Percentiles rank a stretch among this genome's conserved stretches.
phyloP scores from a whole-genome alignment of 1,140 invertebrate species.

The Cydia fagiglandana region DNA sequence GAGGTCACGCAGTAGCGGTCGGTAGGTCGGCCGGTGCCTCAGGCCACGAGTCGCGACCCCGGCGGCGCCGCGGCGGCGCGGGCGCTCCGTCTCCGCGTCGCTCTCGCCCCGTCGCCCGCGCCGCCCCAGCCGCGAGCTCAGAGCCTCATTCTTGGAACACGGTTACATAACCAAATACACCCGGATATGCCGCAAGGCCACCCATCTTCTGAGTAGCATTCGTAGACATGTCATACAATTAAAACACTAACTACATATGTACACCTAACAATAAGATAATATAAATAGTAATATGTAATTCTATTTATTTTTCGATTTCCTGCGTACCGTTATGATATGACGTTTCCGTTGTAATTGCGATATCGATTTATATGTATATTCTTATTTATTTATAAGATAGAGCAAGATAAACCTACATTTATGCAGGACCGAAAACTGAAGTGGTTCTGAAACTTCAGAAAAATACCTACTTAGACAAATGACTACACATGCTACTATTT shows the following conservation, averaged over 20 bases:
- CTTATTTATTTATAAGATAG: no score
- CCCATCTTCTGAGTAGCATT: constrained; percentile 49
- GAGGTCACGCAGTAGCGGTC: constrained; percentile 32
- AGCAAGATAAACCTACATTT: no score
- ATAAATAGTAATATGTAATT: background rate
- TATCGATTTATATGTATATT: no score
- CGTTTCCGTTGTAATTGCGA: no score
- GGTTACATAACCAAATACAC: constrained; percentile 66
- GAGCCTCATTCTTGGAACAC: constrained; percentile 45
- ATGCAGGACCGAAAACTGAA: no score
- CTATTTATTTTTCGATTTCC: background rate
- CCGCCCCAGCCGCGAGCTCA: constrained; percentile 1
- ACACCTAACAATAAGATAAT: background rate
- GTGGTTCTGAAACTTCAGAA: no score
- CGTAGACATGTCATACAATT: constrained; percentile 33
- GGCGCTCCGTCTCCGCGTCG: background rate
- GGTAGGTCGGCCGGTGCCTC: constrained; percentile 36
- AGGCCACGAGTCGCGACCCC: constrained; percentile 34
- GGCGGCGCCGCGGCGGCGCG: constrained; percentile 10
- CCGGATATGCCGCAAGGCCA: constrained; percentile 69
- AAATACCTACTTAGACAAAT: no score
- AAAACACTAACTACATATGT: background rate
- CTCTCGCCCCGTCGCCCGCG: background rate
- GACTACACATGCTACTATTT: no score
- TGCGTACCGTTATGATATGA: no score